Evolutionary conservation across 2,888 invertebrate genomes (phyloP).

Genomic region (Tipula helvola): DNA sequence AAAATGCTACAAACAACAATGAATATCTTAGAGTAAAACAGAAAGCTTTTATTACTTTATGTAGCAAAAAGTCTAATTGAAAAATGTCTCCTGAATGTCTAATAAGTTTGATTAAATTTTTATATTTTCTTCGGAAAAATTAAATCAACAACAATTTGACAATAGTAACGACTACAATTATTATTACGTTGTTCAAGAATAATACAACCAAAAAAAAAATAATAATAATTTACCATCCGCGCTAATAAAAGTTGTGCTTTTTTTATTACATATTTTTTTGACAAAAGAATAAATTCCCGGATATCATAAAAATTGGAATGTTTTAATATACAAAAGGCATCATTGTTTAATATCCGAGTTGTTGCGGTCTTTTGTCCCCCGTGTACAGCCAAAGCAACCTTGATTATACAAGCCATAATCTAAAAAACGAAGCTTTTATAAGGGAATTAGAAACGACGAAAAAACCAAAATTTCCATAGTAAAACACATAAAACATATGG

Average conservation of each 20-base stretch:
- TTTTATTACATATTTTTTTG: not conserved
- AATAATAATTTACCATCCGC: not conserved
- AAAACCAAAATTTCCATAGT: too few relatives aligned
- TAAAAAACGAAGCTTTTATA: too few relatives aligned
- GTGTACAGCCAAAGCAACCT: too few relatives aligned
- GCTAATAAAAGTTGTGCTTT: not conserved
- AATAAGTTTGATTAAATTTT: not conserved
- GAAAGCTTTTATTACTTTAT: not conserved
- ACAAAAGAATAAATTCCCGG: not conserved
- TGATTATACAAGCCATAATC: too few relatives aligned
- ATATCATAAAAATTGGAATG: not conserved
- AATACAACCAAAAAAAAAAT: too few relatives aligned
- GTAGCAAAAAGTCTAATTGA: not conserved
- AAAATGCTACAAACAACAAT: not conserved
- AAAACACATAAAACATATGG: too few relatives aligned
- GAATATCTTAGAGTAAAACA: not conserved
- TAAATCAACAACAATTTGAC: not conserved
- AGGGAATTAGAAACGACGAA: too few relatives aligned
- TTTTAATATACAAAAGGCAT: not conserved
- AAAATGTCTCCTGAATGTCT: not conserved
- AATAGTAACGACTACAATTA: not conserved
- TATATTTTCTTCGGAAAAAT: not conserved
- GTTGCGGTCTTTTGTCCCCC: not conserved
- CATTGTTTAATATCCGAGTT: not conserved
- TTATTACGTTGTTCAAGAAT: not conserved